Percentiles rank a stretch among this genome's conserved stretches.
These are phyloP conservation scores for Nebria ingens DNA, from an alignment of 1,140 invertebrate species.

Conservation along the genomic window DNA sequence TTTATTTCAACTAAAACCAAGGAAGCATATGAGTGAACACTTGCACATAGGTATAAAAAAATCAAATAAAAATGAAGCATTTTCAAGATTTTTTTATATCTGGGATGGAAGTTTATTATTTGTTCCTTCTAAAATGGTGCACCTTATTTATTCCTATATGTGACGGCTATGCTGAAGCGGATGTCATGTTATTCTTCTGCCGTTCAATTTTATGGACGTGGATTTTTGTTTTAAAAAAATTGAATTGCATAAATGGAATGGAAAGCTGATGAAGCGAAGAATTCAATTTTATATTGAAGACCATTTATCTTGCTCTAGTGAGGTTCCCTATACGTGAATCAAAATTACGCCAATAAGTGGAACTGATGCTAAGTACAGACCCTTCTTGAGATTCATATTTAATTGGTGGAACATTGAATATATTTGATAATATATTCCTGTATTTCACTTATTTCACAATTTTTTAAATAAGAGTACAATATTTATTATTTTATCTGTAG, in stretches of 20 bases:
- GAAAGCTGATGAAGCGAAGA: conserved; percentile 39
- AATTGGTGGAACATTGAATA: no score
- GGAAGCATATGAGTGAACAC: no score
- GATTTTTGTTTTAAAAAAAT: conserved; percentile 10
- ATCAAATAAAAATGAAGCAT: no score
- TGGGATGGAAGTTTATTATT: background rate
- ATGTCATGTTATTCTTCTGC: background rate
- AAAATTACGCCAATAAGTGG: background rate
- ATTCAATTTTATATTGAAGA: conserved; percentile 39
- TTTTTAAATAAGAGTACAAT: no score
- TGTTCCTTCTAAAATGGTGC: background rate
- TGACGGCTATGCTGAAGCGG: background rate
- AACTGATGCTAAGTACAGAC: background rate
- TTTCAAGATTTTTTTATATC: no score
- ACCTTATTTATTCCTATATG: background rate
- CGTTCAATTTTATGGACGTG: conserved; percentile 5
- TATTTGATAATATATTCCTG: no score
- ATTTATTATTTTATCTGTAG: no score
- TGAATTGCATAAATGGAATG: conserved; percentile 25
- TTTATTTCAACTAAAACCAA: no score
- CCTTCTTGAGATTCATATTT: no score
- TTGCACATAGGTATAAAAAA: no score
- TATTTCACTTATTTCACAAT: no score
- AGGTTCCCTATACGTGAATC: background rate
- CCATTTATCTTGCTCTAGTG: conserved; percentile 24